Evolutionary conservation across 2,113 vertebrate genomes (phyloP), one percentile per base, ranked within the genome.

Genomic region (Lynx canadensis): DNA sequence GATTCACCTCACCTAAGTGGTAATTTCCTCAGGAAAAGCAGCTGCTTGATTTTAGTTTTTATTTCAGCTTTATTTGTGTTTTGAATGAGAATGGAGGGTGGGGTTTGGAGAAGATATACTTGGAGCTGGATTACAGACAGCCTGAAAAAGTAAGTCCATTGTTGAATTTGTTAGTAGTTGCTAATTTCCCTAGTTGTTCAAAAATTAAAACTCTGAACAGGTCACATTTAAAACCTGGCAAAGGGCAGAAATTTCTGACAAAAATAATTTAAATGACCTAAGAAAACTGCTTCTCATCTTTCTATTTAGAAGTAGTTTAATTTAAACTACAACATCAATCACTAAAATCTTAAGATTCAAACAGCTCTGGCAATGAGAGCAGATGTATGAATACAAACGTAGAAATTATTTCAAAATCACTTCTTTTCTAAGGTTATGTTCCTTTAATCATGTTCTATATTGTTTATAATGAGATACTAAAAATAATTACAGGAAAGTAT

Each of bases 211-310:
- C 27, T 69, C 66, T 95, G 83, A 95, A 86, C 2, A 52, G 36
- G 45, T 90, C 23, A 83, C 38, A 93, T 52, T 91, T 95, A 89
- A 97, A 95, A 95, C 57, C 19, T 60, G 78, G 15, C 38, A 93
- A 96, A 93, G 8, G 63, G n/a, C 27, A 96, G 78, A 69, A 1
- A 81, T 0, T 48, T 95, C 92, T 93, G 79, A 41, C 81, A 63
- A 95, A 95, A 91, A 93, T 83, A 91, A 97, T 71, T 96, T 87
- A 98, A 98, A 98, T 95, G 69, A 41, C 41, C 23, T 45, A 91
- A 95, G 36, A 84, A 94, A 48, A 91, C 11, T 68, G 3, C 21
- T 57, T 76, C 29, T 91, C 21, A 48, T 73, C 36, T 91, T 95
- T 91, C 50, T 18, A 91, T 52, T 41, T 38, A 93, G 33, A 94